Base-by-base conservation (phyloP, 1,140 invertebrate genomes). In the Bathynomus jamesi region DNA sequence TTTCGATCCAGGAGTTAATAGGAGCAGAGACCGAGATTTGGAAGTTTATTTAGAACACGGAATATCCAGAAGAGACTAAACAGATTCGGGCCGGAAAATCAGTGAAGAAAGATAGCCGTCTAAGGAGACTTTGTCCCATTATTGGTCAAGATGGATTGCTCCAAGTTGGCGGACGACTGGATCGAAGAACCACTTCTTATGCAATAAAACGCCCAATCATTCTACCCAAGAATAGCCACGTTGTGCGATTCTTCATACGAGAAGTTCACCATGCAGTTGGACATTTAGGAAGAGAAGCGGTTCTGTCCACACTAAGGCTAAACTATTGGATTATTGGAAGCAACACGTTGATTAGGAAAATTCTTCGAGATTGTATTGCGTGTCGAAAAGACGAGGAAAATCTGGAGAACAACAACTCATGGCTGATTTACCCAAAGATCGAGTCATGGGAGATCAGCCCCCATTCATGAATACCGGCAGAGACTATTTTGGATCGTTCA, bases 401-500 rank as follows among this genome's bases (percentile, higher is more conserved):
- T 60, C 68, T 21, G n/a, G 10, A 5, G 29, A 29, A 28, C 21
- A 32, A n/a, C 70, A 72, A 28, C 4, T 53, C 4, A 66, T 74
- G 61, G 76, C 75, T 25, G 21, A 74, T 17, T 69, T 80, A 5
- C 78, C 78, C 2, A 10, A 17, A 0, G 67, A 76, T 28, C 61
- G 78, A 21, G 28, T 78, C 1, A 67, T 28, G 24, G 7, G 60
- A 17, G 61, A 69, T 28, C 66, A n/a, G 4, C 61, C 53, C 3
- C 70, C 61, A 40, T 81, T 77, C 67, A 75, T 25, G 17, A 31
- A 61, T 13, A 64, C 28, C 3, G 76, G 76, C 28, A 60, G 80
- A 11, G 79, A 81, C 66, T 75, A 72, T 60, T 77, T 76, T 25
- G 79, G 77, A 0, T 79, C 78, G 3, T 70, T 80, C 13, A 40